A percentile compares a stretch with the other conserved stretches of the same genome.
Evolutionary conservation across 2,888 invertebrate species (phyloP).

Genomic region (Drosophila subquinaria): DNA sequence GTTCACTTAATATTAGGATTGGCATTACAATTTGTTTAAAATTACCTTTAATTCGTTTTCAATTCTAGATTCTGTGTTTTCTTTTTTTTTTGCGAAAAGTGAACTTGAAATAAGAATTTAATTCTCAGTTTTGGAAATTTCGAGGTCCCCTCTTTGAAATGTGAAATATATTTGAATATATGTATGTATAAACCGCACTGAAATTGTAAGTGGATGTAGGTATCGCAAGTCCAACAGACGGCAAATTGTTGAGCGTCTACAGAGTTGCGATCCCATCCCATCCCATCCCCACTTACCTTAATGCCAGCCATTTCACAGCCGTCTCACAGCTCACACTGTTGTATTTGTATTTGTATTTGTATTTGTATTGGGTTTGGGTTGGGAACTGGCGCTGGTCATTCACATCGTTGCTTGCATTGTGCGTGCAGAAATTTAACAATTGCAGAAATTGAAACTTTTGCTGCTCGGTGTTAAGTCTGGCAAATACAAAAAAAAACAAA

Average conservation of each 20-base stretch:
- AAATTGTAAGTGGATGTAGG: not conserved
- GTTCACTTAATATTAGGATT: no score
- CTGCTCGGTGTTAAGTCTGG: slow-evolving; percentile 39
- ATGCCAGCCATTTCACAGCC: slow-evolving; percentile 5
- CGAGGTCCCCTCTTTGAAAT: no score
- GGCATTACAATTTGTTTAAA: no score
- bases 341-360: slow-evolving; percentile 37
- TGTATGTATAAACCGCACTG: not conserved
- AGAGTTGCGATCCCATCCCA: not conserved
- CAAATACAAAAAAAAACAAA: slow-evolving; percentile 40
- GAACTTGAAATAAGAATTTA: no score
- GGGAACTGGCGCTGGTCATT: slow-evolving; percentile 62
- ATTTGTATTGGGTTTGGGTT: not conserved
- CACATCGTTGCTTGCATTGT: slow-evolving; percentile 69
- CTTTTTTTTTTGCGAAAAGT: no score
- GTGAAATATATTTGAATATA: no score
- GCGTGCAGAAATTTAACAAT: slow-evolving; percentile 77
- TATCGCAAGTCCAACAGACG: slow-evolving; percentile 22
- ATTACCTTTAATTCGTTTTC: no score
- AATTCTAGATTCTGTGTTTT: no score
- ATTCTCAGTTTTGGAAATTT: no score
- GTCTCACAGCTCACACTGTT: slow-evolving; percentile 41
- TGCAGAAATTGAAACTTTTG: slow-evolving; percentile 77
- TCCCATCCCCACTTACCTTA: slow-evolving; percentile 23
- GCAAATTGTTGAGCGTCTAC: slow-evolving; percentile 27